Conservation (phyloP, 2,888 invertebrate species). For the Andrena fulva region DNA sequence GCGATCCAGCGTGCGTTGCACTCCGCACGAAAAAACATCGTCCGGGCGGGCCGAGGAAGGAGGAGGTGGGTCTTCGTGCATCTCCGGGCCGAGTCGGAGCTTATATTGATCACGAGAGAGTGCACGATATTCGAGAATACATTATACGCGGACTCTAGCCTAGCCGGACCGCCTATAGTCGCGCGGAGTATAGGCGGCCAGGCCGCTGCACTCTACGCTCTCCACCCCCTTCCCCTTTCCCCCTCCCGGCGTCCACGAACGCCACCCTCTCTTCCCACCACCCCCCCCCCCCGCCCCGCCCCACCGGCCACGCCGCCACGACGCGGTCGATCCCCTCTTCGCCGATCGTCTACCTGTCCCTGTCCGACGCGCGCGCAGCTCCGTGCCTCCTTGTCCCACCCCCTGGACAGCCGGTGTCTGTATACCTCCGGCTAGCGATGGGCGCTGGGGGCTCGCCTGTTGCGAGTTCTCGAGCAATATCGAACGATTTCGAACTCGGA, state of each 20-base stretch:
- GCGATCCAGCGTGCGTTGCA: constrained; percentile 74
- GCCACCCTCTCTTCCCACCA: neutral
- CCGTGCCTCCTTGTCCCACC: constrained; percentile 12
- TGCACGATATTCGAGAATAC: constrained; percentile 80
- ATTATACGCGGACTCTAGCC: constrained; percentile 75
- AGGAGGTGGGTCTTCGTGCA: constrained; percentile 78
- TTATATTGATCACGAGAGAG: constrained; percentile 83
- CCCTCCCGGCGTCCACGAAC: constrained; percentile 9
- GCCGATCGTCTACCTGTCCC: constrained; percentile 45
- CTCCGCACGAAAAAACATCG: constrained; percentile 72
- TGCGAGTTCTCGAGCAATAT: constrained; percentile 23
- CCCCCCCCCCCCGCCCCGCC: constrained; percentile 16
- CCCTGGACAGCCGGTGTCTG: constrained; percentile 2
- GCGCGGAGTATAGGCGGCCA: constrained; percentile 69
- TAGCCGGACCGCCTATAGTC: constrained; percentile 74
- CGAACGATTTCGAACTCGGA: neutral
- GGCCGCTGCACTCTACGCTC: constrained; percentile 72
- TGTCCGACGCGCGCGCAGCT: constrained; percentile 14
- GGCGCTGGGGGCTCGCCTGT: constrained; percentile 3
- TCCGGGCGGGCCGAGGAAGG: constrained; percentile 58
- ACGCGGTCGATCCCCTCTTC: constrained; percentile 8
- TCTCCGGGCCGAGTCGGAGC: constrained; percentile 80
- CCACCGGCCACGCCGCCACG: no score
- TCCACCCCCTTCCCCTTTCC: neutral
- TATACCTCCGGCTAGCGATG: constrained; percentile 35